Evolutionary conservation across 1,140 invertebrate genomes (phyloP), one percentile per base, ranked within the genome.

Genomic region (Tetragonula clypearis): DNA sequence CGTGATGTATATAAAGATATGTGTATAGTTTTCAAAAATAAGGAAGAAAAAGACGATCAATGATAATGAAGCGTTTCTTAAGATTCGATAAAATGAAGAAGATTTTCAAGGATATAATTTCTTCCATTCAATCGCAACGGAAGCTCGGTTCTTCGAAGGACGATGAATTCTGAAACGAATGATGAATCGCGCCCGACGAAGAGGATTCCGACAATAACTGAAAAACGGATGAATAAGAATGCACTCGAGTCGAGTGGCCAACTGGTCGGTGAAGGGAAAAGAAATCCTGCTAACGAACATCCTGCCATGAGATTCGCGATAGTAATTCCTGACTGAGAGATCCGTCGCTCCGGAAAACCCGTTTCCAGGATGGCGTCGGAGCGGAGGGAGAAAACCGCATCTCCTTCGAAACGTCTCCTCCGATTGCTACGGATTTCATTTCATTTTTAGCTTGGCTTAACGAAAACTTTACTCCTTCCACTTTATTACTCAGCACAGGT

Each of bases 201-300:
- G 26, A 65, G 73, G 56, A 88, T 30, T 35, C 65, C 71, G 79
- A 85, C 84, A 75, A 81, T 80, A 79, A 68, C 75, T 72, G 74
- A 58, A 75, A 88, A 86, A 88, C 77, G 87, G 65, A 62, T 30
- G 78, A 71, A 77, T 75, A 87, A 90, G 86, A 87, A 90, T 90
- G 89, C 26, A 30, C 74, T 58, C 56, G 78, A 90, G 83, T 84
- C 73, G 79, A 83, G 86, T 90, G 82, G 78, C 83, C 68, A 87
- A 85, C 86, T 79, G 82, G 66, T 58, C 75, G 82, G 56, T 41
- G 66, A 17, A 53, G 62, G 66, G 83, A 72, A 82, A 90, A 87
- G 89, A 90, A 90, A 88, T 90, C 80, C 80, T 72, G 30, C 88
- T 90, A 90, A 90, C 84, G 88, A 90, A 90, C 89, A 90, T 90